Conservation (phyloP, 2,888 invertebrate species). For the Rhingia campestris region DNA sequence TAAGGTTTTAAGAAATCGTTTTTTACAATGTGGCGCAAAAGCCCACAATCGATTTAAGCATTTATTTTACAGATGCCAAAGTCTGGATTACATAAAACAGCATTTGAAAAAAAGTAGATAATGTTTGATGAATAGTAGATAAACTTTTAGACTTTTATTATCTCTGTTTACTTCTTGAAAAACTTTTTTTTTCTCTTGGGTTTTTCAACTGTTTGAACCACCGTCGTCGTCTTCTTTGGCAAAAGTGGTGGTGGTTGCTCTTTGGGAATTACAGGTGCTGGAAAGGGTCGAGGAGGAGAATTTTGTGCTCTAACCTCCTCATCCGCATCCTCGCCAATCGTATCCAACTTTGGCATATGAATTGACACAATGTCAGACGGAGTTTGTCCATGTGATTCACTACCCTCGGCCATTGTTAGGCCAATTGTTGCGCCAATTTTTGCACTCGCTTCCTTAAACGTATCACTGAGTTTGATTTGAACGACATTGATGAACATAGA, state of each 20-base stretch:
- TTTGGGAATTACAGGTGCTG: background rate
- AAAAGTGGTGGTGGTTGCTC: conserved; percentile 77
- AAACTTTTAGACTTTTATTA: background rate
- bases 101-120: no score
- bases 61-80: no score
- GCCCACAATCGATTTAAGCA: no score
- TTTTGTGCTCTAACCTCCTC: conserved; percentile 35
- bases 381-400: background rate
- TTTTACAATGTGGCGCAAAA: no score
- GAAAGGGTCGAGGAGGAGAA: background rate
- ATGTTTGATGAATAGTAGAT: no score
- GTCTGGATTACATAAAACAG: no score
- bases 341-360: conserved; percentile 78
- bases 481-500: conserved; percentile 99
- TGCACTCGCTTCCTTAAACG: conserved; percentile 92
- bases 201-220: conserved; percentile 64
- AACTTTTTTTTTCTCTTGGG: conserved; percentile 79
- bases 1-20: no score
- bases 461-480: conserved; percentile 91
- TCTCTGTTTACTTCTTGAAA: conserved; percentile 73
- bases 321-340: conserved; percentile 78
- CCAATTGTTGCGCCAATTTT: conserved; percentile 94
- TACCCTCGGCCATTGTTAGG: conserved; percentile 86
- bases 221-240: conserved; percentile 75
- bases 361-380: background rate